Evolutionary conservation across 2,797 vertebrate genomes (phyloP), one percentile per base, ranked within the genome.

Genomic region (Premnoplex brunnescens): DNA sequence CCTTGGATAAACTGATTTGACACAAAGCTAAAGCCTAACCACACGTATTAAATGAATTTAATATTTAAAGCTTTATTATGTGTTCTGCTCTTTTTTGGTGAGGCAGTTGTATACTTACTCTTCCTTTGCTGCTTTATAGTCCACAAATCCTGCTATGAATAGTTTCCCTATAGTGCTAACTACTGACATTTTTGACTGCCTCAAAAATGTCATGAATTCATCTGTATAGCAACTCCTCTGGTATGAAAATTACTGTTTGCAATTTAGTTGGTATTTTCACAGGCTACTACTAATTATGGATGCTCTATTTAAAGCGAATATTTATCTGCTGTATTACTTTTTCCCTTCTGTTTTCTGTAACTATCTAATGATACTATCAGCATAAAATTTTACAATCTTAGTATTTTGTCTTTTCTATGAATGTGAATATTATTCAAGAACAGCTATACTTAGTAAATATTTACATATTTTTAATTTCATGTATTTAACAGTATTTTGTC

Each of bases 191-290:
- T 77, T 55, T 85, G 11, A 83, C 27, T 79, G 51, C 44, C 73
- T 86, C 49, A 91, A 46, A 73, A 79, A 76, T 67, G 37, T 39
- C 69, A 66, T 15, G 8, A 72, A 75, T 71, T 88, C 34, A 79
- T 72, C n/a, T 59, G 49, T 83, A 36, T 6, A 68, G 44, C n/a
- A 92, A 26, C 36, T 68, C 22, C 27, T 72, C 54, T 3, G 4
- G 68, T 46, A 86, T 88, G 80, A 75, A 88, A 94, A 91, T 72
- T 9, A 82, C n/a, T 75, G n/a, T 78, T 95, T 71, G 54, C 75
- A 55, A 34, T 88, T 89, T 82, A 44, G 27, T 51, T 2, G 3
- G 27, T 36, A 78, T 85, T 94, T 93, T 67, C 62, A 72, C 30
- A 78, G 21, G 27, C 8, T 4, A 59, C 54, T 84, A 54, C 48